Evolutionary conservation across 2,113 vertebrate species (phyloP).

Genomic region (Romanogobio albipinnatus): DNA sequence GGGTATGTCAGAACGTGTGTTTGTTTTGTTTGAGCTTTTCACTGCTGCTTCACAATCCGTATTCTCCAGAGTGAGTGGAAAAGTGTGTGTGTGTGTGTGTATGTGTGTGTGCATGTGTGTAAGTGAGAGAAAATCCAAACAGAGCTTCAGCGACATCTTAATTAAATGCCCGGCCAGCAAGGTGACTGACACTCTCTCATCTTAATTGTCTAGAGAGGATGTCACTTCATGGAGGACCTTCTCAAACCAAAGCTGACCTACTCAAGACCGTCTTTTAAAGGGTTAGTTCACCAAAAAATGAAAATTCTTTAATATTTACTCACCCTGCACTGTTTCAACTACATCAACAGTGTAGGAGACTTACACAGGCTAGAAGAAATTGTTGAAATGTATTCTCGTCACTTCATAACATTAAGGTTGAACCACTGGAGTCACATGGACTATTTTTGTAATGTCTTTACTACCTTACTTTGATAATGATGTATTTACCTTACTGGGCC

Average conservation of each 20-base stretch:
- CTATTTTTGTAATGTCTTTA: no score
- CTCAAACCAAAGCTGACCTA: background rate
- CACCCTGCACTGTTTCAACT: no score
- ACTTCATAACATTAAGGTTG: no score
- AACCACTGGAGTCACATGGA: no score
- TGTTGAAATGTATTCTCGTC: no score
- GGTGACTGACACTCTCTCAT: slow-evolving; percentile 33
- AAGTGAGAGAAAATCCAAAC: slow-evolving; percentile 35
- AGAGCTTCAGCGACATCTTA: slow-evolving; percentile 33
- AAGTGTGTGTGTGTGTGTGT: slow-evolving; percentile 7
- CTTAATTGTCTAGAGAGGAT: slow-evolving; percentile 29
- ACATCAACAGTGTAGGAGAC: no score
- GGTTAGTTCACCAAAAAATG: no score
- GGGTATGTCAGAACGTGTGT: background rate
- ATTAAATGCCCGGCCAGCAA: slow-evolving; percentile 30
- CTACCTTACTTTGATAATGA: no score
- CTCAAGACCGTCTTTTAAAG: background rate
- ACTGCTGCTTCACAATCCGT: slow-evolving; percentile 28
- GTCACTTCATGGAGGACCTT: background rate
- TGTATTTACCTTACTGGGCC: no score
- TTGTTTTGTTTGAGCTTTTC: slow-evolving; percentile 21
- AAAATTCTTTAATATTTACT: no score
- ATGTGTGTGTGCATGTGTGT: background rate
- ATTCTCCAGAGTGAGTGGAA: slow-evolving; percentile 10
- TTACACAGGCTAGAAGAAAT: no score